These are phyloP conservation scores for Semicossyphus pulcher DNA, from an alignment of 2,113 vertebrate genomes.

Conservation along the genomic window DNA sequence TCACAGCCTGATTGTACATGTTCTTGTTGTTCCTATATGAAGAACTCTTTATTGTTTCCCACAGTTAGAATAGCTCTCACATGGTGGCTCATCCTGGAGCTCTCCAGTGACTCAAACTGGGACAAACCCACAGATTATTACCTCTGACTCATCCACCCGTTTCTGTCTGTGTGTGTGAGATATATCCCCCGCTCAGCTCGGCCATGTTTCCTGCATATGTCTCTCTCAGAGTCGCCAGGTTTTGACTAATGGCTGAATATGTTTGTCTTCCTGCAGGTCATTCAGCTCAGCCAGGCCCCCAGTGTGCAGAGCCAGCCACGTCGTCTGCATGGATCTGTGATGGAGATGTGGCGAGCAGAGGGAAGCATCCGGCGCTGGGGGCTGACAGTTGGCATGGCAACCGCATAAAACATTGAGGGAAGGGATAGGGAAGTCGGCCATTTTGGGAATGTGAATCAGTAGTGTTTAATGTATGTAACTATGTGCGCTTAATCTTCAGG, in stretches of 20 bases:
- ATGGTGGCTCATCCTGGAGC: background rate
- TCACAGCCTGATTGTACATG: slow-evolving; percentile 2
- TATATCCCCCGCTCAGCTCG: slow-evolving; percentile 4
- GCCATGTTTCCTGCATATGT: slow-evolving; percentile 53
- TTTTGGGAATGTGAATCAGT: slow-evolving; percentile 59
- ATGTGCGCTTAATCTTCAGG: background rate
- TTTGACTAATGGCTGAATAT: slow-evolving; percentile 61
- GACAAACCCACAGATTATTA: slow-evolving; percentile 31
- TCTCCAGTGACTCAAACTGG: slow-evolving; percentile 24
- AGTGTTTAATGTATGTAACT: slow-evolving; percentile 18
- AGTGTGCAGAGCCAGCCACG: slow-evolving; percentile 41
- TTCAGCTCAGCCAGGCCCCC: slow-evolving; percentile 27
- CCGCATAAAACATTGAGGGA: slow-evolving; percentile 37
- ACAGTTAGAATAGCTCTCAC: slow-evolving; percentile 15
- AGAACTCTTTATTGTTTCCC: slow-evolving; percentile 14
- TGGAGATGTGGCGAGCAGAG: slow-evolving; percentile 47
- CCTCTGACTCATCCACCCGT: slow-evolving; percentile 58
- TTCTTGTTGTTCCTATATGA: background rate
- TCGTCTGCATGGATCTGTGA: slow-evolving; percentile 28
- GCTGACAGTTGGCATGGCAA: slow-evolving; percentile 59
- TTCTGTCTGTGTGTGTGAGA: slow-evolving; percentile 19
- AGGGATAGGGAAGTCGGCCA: slow-evolving; percentile 38
- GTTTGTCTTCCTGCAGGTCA: slow-evolving; percentile 54
- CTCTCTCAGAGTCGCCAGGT: slow-evolving; percentile 43
- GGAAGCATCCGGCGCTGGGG: slow-evolving; percentile 24